Evolutionary conservation across 2,888 invertebrate species (phyloP).

Genomic region (Drosophila pegasa): DNA sequence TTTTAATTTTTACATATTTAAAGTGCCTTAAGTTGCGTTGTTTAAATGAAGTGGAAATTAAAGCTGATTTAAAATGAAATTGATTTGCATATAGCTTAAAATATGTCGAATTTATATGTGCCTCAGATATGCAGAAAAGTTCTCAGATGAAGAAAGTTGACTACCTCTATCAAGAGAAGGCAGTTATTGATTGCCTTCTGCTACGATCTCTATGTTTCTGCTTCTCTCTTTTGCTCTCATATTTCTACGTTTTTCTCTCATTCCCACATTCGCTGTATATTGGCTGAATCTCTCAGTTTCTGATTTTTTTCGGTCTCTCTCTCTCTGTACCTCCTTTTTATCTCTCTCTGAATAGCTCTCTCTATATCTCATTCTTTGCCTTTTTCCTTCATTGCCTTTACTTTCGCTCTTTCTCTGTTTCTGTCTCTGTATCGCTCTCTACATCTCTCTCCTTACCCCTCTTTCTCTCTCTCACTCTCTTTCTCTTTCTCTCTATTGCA

Average conservation of each 20-base stretch:
- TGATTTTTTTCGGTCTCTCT: too few species aligned
- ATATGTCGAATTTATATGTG: too few species aligned
- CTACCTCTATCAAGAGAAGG: not conserved
- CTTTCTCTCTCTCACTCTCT: not conserved
- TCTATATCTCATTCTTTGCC: too few species aligned
- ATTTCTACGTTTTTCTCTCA: too few species aligned
- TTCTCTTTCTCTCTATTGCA: not conserved
- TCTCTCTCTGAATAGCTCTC: too few species aligned
- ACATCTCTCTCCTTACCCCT: conserved; percentile 7
- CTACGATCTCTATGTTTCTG: not conserved
- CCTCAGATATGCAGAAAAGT: too few species aligned
- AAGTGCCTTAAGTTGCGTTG: not conserved
- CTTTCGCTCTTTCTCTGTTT: not conserved
- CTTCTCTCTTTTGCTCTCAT: too few species aligned
- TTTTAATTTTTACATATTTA: not conserved
- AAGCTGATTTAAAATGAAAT: not conserved
- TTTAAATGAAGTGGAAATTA: not conserved
- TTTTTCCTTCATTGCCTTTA: not conserved
- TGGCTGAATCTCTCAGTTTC: too few species aligned
- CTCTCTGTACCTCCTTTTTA: too few species aligned
- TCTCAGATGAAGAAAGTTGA: not conserved
- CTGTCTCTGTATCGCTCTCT: conserved; percentile 7
- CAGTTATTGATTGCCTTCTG: not conserved
- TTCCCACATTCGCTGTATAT: too few species aligned
- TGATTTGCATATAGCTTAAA: not conserved